Evolutionary conservation across 2,797 vertebrate species (phyloP).

Genomic region (Acrossocheilus wenchowensis): DNA sequence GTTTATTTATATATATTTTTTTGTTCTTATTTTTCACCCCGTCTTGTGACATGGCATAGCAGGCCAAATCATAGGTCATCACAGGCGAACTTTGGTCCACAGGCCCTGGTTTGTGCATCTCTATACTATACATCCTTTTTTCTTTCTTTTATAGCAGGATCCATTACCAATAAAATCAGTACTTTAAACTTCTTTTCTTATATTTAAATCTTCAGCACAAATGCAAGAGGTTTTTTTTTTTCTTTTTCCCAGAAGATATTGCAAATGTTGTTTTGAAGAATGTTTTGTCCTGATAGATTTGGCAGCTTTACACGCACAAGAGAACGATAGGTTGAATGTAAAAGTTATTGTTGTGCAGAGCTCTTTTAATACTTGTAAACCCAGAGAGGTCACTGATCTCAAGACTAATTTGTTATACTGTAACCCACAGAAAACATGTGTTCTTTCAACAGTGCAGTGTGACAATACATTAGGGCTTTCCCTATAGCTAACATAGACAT

Average conservation of each 20-base stretch:
- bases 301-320: constrained; percentile 6
- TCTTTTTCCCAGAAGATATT: not conserved
- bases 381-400: constrained; percentile 17
- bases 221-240: not conserved
- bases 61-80: not conserved
- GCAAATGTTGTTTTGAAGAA: not conserved
- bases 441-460: not conserved
- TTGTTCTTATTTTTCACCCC: not conserved
- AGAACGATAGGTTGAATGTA: constrained; percentile 32
- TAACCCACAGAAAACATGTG: constrained; percentile 21
- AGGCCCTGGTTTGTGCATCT: not conserved
- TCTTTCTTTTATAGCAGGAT: not conserved
- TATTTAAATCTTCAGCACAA: not conserved
- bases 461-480: constrained; percentile 20
- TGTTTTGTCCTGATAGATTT: not conserved
- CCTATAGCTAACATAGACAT: constrained; percentile 6
- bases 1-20: too few species aligned
- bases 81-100: not conserved
- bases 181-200: not conserved
- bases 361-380: constrained; percentile 1
- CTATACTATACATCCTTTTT: not conserved
- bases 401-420: constrained; percentile 11
- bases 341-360: constrained; percentile 55
- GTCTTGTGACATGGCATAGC: not conserved
- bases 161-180: not conserved